Evolutionary conservation across 2,888 invertebrate species (phyloP).

Genomic region (Zygaena filipendulae): DNA sequence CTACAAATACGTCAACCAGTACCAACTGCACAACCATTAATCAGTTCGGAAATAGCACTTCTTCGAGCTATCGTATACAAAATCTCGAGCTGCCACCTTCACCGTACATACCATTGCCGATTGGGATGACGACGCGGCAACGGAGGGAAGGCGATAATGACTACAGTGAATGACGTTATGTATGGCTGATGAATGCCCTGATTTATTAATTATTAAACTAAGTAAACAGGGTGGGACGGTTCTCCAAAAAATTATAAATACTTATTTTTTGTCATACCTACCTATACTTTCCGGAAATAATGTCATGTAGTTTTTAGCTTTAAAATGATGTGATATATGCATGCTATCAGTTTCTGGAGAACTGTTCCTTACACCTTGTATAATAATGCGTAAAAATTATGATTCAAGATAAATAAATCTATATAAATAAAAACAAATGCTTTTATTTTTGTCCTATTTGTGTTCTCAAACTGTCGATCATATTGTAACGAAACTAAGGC

Average conservation of each 20-base stretch:
- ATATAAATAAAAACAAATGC: slow-evolving; percentile 2
- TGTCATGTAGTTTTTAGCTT: slow-evolving; percentile 3
- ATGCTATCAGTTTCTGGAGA: slow-evolving; percentile 2
- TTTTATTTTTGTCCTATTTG: slow-evolving; percentile 3
- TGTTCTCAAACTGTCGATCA: slow-evolving; percentile 2
- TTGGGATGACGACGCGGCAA: too few relatives aligned
- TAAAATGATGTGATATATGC: slow-evolving; percentile 3
- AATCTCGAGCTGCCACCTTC: too few relatives aligned
- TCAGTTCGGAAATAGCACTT: slow-evolving; percentile 2
- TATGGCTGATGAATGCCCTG: slow-evolving; percentile 2
- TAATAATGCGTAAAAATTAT: slow-evolving; percentile 3
- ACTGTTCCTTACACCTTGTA: slow-evolving; percentile 2
- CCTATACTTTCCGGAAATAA: slow-evolving; percentile 3
- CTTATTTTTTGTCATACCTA: slow-evolving; percentile 2
- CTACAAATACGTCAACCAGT: slow-evolving; percentile 2
- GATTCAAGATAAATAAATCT: slow-evolving; percentile 2
- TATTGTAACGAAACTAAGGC: slow-evolving; percentile 1
- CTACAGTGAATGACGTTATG: slow-evolving; percentile 2
- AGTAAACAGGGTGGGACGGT: slow-evolving; percentile 2
- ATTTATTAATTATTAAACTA: slow-evolving; percentile 2
- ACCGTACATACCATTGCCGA: too few relatives aligned
- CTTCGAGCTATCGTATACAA: too few relatives aligned
- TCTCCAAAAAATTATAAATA: slow-evolving; percentile 2
- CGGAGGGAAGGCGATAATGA: too few relatives aligned
- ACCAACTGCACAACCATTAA: slow-evolving; percentile 2